phyloP scores from a whole-genome alignment of 2,888 invertebrate genomes.

The Suillia variegata region DNA sequence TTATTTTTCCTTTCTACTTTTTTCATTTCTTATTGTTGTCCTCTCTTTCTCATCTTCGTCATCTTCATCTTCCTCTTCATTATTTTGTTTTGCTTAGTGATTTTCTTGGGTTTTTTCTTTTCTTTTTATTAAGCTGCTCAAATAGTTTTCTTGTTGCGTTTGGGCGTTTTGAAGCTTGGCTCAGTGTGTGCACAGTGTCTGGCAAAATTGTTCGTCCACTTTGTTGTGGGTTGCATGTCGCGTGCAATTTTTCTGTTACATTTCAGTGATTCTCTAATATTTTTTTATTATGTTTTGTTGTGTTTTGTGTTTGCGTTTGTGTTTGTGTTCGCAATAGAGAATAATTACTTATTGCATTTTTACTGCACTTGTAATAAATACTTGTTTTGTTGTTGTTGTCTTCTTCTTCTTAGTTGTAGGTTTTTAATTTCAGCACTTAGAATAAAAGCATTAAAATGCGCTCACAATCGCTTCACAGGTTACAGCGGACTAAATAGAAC shows the following conservation, averaged over 20 bases:
- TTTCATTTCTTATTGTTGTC: not conserved
- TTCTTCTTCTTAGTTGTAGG: not conserved
- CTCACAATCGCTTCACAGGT: too few relatives aligned
- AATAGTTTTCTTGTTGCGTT: conserved; percentile 6
- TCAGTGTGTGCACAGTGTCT: conserved; percentile 37
- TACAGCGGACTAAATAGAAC: too few relatives aligned
- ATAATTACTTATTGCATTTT: not conserved
- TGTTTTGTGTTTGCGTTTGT: not conserved
- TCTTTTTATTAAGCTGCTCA: not conserved
- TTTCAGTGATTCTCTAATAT: conserved; percentile 18
- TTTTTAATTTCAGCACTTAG: not conserved
- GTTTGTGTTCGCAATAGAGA: not conserved
- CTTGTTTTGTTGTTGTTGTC: not conserved
- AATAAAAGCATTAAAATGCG: too few relatives aligned
- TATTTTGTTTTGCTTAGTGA: not conserved
- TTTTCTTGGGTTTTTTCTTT: conserved; percentile 7
- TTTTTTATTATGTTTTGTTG: not conserved
- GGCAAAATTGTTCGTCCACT: conserved; percentile 36
- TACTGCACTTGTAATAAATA: not conserved
- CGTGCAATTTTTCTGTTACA: conserved; percentile 16
- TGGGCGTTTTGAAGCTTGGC: not conserved
- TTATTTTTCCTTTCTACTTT: not conserved
- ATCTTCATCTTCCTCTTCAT: not conserved
- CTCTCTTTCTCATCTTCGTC: not conserved
- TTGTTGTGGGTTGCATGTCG: conserved; percentile 3